phyloP scores from a whole-genome alignment of 1,140 invertebrate genomes.

The Camponotus pennsylvanicus region DNA sequence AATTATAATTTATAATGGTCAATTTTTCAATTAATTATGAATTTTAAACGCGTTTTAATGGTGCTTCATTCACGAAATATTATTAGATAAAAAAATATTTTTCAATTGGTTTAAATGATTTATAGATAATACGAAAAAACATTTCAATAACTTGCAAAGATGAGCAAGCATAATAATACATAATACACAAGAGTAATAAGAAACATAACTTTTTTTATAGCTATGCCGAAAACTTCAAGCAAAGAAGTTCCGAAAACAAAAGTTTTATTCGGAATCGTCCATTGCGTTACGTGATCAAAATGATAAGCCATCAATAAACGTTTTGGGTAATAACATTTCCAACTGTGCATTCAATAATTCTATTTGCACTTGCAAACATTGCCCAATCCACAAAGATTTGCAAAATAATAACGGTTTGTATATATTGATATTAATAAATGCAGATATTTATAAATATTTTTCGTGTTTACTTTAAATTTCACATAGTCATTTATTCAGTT shows the following conservation, averaged over 20 bases:
- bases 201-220: slow-evolving; percentile 13
- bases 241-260: slow-evolving; percentile 10
- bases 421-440: not conserved
- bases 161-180: slow-evolving; percentile 8
- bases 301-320: not conserved
- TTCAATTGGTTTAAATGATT: slow-evolving; percentile 6
- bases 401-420: slow-evolving; percentile 26
- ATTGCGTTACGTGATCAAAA: not conserved
- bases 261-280: not conserved
- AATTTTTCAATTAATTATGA: slow-evolving; percentile 22
- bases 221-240: not conserved
- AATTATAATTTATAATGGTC: not conserved
- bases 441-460: slow-evolving; percentile 31
- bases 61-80: not conserved
- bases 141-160: slow-evolving; percentile 19
- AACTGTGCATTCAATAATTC: not conserved
- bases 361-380: slow-evolving; percentile 11
- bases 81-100: slow-evolving; percentile 5
- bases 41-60: not conserved
- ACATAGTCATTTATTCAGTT: not conserved
- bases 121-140: not conserved
- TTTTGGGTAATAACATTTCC: not conserved
- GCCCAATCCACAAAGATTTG: slow-evolving; percentile 28
- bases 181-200: not conserved
- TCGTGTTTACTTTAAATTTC: not conserved